phyloP scores from a whole-genome alignment of 2,113 vertebrate genomes.

The Carassius carassius region DNA sequence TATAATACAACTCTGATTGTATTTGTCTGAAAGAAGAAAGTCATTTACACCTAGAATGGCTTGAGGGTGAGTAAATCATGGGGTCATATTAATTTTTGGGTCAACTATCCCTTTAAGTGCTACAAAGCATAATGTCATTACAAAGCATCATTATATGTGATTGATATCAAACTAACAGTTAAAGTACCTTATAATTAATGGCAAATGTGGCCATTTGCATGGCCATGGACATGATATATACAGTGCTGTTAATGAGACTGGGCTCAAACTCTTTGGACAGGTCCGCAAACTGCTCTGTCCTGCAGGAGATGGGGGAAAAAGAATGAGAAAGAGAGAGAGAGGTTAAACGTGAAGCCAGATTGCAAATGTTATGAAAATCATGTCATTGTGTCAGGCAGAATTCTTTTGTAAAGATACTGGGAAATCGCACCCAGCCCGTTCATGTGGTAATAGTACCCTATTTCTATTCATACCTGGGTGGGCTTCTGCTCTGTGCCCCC shows the following conservation, averaged over 20 bases:
- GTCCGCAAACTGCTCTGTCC: conserved; percentile 87
- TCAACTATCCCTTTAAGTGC: not conserved
- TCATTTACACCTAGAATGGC: not conserved
- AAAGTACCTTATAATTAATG: conserved; percentile 94
- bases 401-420: too few species aligned
- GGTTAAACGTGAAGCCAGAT: not conserved
- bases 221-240: conserved; percentile 98
- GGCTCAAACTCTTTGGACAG: conserved; percentile 96
- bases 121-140: not conserved
- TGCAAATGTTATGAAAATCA: conserved; percentile 1
- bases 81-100: not conserved
- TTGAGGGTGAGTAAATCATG: not conserved
- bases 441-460: not conserved
- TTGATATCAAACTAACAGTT: too few species aligned
- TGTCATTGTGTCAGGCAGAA: too few species aligned
- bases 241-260: conserved; percentile 94
- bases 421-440: not conserved
- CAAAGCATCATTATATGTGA: not conserved
- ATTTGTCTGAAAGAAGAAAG: not conserved
- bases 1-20: not conserved
- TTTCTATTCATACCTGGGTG: conserved; percentile 75
- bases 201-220: conserved; percentile 98
- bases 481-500: conserved; percentile 85
- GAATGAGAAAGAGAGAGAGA: not conserved
- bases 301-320: conserved; percentile 60